Base-by-base conservation (phyloP, 1,140 invertebrate species). In the Uloborus diversus region DNA sequence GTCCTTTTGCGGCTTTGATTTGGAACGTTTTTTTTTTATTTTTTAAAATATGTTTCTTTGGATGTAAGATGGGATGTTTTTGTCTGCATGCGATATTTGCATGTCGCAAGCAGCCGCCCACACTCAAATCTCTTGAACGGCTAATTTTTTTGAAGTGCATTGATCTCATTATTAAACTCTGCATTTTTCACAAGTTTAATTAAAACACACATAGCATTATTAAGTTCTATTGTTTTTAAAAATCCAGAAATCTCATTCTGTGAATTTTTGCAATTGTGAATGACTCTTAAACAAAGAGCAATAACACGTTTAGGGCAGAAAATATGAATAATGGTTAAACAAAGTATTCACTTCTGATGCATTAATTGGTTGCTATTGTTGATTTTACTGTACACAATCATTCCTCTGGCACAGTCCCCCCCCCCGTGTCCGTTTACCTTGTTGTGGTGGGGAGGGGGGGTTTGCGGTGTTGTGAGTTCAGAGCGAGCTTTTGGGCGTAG, bases 101-200 rank as follows among this genome's bases (percentile, higher is more conserved):
- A 66, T 66, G 64, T 20, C 64, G 17, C 25, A 66, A 47, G 4
- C 33, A n/a, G 7, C 64, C 64, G 13, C 64, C 64, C n/a, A 66
- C 64, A 11, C 64, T 20, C 4, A 66, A 35, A 42, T 37, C n/a
- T 11, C 28, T 14, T 20, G n/a, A 23, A 20, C 7, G 59, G 11
- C 14, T 30, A 9, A 27, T 62, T 62, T 13, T 62, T 62, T 62
- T 62, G 23, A 32, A 62, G 30, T 7, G 4, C 13, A n/a, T n/a
- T n/a, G n/a, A n/a, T n/a, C n/a, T n/a, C n/a, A n/a, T n/a, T n/a
- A n/a, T n/a, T n/a, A n/a, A 62, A 62, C 25, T 27, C 4, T 14
- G 23, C 59, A 62, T 20, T 7, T 62, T 62, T 20, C 11, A 32
- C 30, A 11, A 25, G 11, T 14, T 62, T 27, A 30, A 62, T 30